Base-by-base conservation (phyloP, 2,797 vertebrate species). In the Coccyzus lansbergi region DNA sequence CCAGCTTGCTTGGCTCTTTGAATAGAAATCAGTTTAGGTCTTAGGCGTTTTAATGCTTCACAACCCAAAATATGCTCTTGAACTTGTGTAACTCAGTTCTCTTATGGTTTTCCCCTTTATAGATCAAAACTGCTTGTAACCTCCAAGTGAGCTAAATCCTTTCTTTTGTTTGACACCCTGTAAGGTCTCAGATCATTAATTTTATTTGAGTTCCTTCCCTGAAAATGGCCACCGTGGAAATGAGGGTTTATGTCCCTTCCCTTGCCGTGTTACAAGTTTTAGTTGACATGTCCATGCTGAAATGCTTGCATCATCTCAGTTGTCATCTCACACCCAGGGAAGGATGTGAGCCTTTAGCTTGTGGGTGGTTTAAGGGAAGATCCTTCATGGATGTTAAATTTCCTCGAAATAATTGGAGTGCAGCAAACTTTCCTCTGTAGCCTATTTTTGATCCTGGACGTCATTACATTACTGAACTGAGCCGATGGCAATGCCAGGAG, bases 381-480 rank as follows among this genome's bases (percentile, higher is more conserved):
- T 52, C 52, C 52, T 86, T 81, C 71, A 42, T 33, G 40, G 65
- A 24, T 83, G 33, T 85, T 95, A 81, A 56, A 91, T 88, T 78
- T 75, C 84, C 65, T 71, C 24, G 0, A 76, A 91, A 92, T 91
- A 91, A 72, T 70, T 91, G 46, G 69, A 93, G 44, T 81, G 55
- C 31, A 90, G 52, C 77, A 76, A 88, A 93, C 72, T 79, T 86
- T 69, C 56, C 53, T 60, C 67, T 59, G 53, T 68, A 86, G 31
- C 53, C 68, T 86, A 28, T 84, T 86, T 95, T 96, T 95, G 95
- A 95, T 96, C 79, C 92, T 89, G 69, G 29, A 68, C 96, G 74
- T 97, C 96, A 92, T 96, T 97, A 93, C 75, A 76, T 96, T 97
- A 97, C 88, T 93, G 94, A 97, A 96, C 93, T 74, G 88, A 92